phyloP scores from a whole-genome alignment of 2,888 invertebrate species.

The Corythucha ciliata region DNA sequence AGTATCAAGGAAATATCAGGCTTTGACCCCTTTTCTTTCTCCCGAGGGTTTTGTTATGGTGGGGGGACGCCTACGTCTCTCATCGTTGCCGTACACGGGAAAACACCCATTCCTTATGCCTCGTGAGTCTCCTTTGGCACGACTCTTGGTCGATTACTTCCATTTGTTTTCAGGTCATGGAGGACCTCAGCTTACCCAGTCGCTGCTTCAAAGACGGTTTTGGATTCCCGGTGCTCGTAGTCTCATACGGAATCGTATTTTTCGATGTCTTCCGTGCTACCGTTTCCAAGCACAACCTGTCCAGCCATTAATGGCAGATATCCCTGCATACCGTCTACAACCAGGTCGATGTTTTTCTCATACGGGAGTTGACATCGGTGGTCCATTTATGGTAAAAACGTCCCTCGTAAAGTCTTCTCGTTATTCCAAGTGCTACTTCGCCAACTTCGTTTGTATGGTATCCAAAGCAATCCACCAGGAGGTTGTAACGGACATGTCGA shows the following conservation, averaged over 20 bases:
- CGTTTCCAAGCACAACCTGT: slow-evolving; percentile 4
- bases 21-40: slow-evolving; percentile 5
- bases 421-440: slow-evolving; percentile 20
- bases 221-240: slow-evolving; percentile 14
- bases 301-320: slow-evolving; percentile 20
- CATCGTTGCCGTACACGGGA: not conserved
- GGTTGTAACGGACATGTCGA: too few relatives aligned
- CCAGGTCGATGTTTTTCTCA: slow-evolving; percentile 14
- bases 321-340: slow-evolving; percentile 17
- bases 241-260: slow-evolving; percentile 4
- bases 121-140: slow-evolving; percentile 15
- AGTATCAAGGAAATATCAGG: too few relatives aligned
- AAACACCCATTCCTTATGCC: slow-evolving; percentile 22
- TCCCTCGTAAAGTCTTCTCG: not conserved
- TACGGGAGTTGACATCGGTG: slow-evolving; percentile 34
- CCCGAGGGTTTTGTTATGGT: slow-evolving; percentile 6
- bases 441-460: slow-evolving; percentile 33
- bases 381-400: slow-evolving; percentile 23
- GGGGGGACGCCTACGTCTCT: slow-evolving; percentile 7
- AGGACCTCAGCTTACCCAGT: slow-evolving; percentile 24
- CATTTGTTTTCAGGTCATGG: slow-evolving; percentile 29
- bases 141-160: slow-evolving; percentile 26
- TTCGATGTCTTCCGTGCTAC: not conserved
- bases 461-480: too few relatives aligned
- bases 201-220: not conserved